Base-by-base conservation (phyloP, 2,888 invertebrate genomes). In the Tenthredo amoena region DNA sequence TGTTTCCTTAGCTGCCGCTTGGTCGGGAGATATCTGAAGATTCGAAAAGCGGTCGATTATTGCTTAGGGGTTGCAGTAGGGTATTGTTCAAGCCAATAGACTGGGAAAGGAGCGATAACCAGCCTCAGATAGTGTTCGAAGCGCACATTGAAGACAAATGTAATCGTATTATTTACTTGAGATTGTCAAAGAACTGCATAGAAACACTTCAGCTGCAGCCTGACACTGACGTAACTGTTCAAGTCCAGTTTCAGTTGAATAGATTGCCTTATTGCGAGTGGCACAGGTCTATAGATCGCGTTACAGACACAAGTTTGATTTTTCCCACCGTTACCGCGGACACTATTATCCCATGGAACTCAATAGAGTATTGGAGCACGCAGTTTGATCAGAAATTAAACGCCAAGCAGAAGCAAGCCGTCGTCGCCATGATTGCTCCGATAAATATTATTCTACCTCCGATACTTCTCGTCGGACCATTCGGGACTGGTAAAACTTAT, bases 401-500 rank as follows among this genome's bases (percentile, higher is more conserved):
- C 94, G 95, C 96, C 15, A 97, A 97, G 90, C 98, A 98, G 91
- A 96, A 96, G 89, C 97, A 97, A 91, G 97, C 97, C 0, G 95
- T 98, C 1, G 95, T 96, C 83, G 96, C 97, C 7, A 97, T 98
- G 86, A 96, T 97, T 21, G 95, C 96, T 10, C 95, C 96, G 0
- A 92, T 95, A 26, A 94, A 94, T 84, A 94, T 95, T 26, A 94
- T 95, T 84, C 91, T 97, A 82, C 97, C 97, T 0, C 97, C 97
- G 0, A 96, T 97, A 86, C 93, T 97, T 76, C 94, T 97, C 9
- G 96, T 97, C 82, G 96, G 97, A 0, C 97, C 98, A 0, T 98
- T 97, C 93, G 98, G 98, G n/a, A 98, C 98, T 0, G 98, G 98
- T 0, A 98, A 98, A 92, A 98, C 98, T 0, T 97, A 96, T 90